Evolutionary conservation across 2,113 vertebrate genomes (phyloP).

Genomic region (Alligator mississippiensis): DNA sequence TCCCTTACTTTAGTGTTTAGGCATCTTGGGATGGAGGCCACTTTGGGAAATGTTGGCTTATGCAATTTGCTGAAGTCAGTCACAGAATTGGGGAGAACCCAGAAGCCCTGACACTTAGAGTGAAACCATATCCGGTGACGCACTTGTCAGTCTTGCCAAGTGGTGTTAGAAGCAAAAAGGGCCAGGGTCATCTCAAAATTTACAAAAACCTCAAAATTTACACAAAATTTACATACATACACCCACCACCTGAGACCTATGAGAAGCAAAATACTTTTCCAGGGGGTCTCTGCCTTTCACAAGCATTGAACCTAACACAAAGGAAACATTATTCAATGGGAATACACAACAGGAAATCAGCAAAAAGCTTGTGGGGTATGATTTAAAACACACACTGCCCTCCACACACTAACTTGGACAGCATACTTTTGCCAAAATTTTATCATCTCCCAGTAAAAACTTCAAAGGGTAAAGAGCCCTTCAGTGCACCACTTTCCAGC

Average conservation of each 20-base stretch:
- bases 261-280: slow-evolving; percentile 11
- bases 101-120: not conserved
- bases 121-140: not conserved
- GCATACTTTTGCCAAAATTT: slow-evolving; percentile 40
- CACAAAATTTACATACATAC: not conserved
- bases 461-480: slow-evolving; percentile 23
- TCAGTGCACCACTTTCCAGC: slow-evolving; percentile 18
- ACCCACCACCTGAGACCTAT: not conserved
- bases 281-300: slow-evolving; percentile 45
- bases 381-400: slow-evolving; percentile 59
- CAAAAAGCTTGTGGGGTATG: slow-evolving; percentile 40
- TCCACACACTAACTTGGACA: slow-evolving; percentile 52
- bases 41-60: not conserved
- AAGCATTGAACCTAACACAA: not conserved
- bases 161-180: not conserved
- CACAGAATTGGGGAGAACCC: not conserved
- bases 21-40: not conserved
- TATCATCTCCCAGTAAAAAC: not conserved
- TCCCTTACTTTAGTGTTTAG: not conserved
- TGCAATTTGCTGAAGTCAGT: not conserved
- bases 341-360: slow-evolving; percentile 64
- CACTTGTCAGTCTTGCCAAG: not conserved
- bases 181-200: not conserved
- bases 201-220: not conserved
- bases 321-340: slow-evolving; percentile 26